Percentiles rank a stretch among this genome's conserved stretches.
These are phyloP conservation scores for Diorhabda elongata DNA, from an alignment of 1,140 invertebrate species.

Conservation along the genomic window DNA sequence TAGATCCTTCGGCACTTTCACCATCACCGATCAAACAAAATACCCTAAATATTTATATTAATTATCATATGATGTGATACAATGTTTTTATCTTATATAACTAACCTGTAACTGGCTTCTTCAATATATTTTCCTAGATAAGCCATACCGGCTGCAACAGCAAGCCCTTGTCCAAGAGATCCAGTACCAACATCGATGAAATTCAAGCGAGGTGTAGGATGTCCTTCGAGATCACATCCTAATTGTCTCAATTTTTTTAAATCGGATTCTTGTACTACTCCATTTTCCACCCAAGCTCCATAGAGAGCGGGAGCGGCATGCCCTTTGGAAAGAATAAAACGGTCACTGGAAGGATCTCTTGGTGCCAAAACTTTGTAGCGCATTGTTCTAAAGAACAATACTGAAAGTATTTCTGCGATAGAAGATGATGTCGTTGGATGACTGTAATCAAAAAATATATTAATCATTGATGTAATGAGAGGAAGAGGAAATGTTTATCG, in stretches of 20 bases:
- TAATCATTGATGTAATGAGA: too few relatives aligned
- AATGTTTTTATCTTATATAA: not conserved
- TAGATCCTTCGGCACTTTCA: conserved; percentile 96
- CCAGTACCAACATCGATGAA: conserved; percentile 99
- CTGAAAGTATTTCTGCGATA: conserved; percentile 97
- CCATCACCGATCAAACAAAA: conserved; percentile 97
- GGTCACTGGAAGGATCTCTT: conserved; percentile 81
- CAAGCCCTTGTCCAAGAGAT: conserved; percentile 96
- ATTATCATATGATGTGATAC: not conserved
- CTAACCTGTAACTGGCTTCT: conserved; percentile 79
- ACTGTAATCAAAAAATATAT: conserved; percentile 52
- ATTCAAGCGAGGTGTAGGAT: conserved; percentile 94
- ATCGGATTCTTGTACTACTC: conserved; percentile 80
- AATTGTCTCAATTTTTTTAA: conserved; percentile 89
- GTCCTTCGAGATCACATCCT: conserved; percentile 92
- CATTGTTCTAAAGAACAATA: conserved; percentile 98
- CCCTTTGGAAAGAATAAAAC: conserved; percentile 97
- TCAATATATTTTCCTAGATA: conserved; percentile 97
- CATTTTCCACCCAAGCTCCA: conserved; percentile 96
- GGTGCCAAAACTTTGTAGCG: conserved; percentile 84
- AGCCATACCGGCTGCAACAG: conserved; percentile 95
- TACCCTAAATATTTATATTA: conserved; percentile 57
- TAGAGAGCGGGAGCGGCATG: conserved; percentile 98
- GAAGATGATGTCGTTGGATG: conserved; percentile 99
- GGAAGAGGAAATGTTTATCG: too few relatives aligned